Evolutionary conservation across 2,113 vertebrate genomes (phyloP), one percentile per base, ranked within the genome.

Genomic region (Rhombomys opimus): DNA sequence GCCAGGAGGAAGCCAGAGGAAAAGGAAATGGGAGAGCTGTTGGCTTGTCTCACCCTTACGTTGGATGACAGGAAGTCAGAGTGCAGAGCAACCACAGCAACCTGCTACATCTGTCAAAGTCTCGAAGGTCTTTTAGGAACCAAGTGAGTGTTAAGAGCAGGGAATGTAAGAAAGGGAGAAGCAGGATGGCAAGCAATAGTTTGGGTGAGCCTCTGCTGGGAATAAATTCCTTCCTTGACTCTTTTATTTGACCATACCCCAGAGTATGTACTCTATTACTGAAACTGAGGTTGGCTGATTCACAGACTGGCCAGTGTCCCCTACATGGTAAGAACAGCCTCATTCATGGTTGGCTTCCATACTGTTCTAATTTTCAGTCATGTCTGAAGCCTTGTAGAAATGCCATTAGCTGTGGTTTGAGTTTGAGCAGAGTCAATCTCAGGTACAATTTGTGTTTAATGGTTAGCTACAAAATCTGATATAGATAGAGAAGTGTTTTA

Each of bases 1-100:
- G 99, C 98, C 98, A 99, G 98, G 98, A 99, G 98, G 99, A 99
- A 99, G 98, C 98, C 95, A 98, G 97, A 98, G 99, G 98, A 98
- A 98, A 98, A 95, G 99, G 99, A 98, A 99, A 95, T 0, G 95
- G 97, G 97, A 98, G 98, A 98, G 97, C 98, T 97, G 98, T 98
- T 97, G 98, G 97, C 98, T 97, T 98, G 98, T 98, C 98, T 98
- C 94, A 96, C 97, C 92, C 96, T 97, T 97, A 98, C 98, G 96
- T 98, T 97, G 98, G 98, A 98, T 98, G 97, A 98, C 99, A 98
- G 99, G 99, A 99, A 98, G 98, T 96, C 95, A 91, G 63, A 96
- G 96, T 15, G 96, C 97, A 98, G 98, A 92, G 95, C 98, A 97
- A 97, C 98, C 70, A 90, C 41, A 59, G 97, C 90, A 98, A 93